phyloP scores from a whole-genome alignment of 2,797 vertebrate species.

The Vireo griseus region DNA sequence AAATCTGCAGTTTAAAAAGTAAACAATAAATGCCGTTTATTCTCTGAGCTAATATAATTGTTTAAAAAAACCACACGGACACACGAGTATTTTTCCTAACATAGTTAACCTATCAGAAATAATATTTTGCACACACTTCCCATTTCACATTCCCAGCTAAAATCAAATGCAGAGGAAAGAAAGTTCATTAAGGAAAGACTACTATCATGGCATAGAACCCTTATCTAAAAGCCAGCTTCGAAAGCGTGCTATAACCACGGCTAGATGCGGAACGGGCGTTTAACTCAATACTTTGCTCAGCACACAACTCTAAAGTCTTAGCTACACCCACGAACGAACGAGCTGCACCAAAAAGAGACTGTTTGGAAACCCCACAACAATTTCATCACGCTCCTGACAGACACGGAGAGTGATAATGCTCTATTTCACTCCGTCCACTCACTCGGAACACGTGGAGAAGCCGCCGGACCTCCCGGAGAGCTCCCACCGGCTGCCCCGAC shows the following conservation, averaged over 20 bases:
- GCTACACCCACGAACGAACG: rapidly evolving
- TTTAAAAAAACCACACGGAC: rapidly evolving
- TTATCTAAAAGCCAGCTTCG: not conserved
- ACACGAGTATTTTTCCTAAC: not conserved
- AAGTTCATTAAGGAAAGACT: not conserved
- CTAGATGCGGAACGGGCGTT: rapidly evolving
- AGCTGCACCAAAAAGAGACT: rapidly evolving
- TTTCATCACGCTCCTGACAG: rapidly evolving
- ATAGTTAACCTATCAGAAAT: not conserved
- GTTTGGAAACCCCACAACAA: rapidly evolving
- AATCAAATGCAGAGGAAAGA: not conserved
- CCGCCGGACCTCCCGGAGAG: rapidly evolving
- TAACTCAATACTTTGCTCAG: rapidly evolving
- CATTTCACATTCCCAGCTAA: not conserved
- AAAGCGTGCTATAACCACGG: not conserved
- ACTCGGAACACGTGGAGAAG: rapidly evolving
- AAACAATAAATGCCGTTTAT: not conserved
- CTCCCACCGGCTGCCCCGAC: not conserved
- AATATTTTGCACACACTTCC: not conserved
- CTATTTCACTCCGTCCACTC: rapidly evolving
- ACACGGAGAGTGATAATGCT: rapidly evolving
- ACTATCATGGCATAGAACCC: rapidly evolving
- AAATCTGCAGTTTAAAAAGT: not conserved
- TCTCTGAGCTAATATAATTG: not conserved
- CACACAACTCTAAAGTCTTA: no score